Percentiles rank a stretch among this genome's conserved stretches.
phyloP scores from a whole-genome alignment of 2,797 vertebrate genomes.

The Crocodylus rhombifer region DNA sequence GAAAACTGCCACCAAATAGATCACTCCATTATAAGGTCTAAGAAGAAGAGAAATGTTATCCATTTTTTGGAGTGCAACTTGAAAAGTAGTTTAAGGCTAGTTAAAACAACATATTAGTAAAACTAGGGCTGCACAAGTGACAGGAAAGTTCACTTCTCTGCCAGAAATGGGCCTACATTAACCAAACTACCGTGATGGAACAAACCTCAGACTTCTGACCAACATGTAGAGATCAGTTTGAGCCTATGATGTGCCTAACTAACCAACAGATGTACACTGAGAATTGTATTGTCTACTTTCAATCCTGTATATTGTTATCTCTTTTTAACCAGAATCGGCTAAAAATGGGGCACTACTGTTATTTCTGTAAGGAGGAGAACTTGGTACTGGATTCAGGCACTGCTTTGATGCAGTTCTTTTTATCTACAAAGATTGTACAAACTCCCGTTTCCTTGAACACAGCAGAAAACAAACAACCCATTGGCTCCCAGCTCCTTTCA shows the following conservation, averaged over 20 bases:
- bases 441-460: not conserved
- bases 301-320: not conserved
- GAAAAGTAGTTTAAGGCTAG: not conserved
- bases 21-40: too few relatives aligned
- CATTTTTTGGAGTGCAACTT: not conserved
- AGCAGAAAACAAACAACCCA: not conserved
- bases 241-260: not conserved
- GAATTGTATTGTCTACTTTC: not conserved
- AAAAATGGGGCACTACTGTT: not conserved
- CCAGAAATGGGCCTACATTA: not conserved
- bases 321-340: slow-evolving; percentile 4
- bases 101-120: not conserved
- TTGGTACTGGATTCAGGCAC: not conserved
- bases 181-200: too few relatives aligned
- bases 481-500: not conserved
- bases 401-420: slow-evolving; percentile 9
- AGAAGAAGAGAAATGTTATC: not conserved
- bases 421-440: not conserved
- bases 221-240: not conserved
- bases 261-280: not conserved
- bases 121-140: not conserved
- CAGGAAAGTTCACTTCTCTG: not conserved
- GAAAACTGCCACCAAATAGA: not conserved
- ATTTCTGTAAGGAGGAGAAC: slow-evolving; percentile 30
- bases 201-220: too few relatives aligned